Evolutionary conservation across 53 echinoderm and acorn worm genomes (phyloP).

Genomic region (Echinarachnius parma): DNA sequence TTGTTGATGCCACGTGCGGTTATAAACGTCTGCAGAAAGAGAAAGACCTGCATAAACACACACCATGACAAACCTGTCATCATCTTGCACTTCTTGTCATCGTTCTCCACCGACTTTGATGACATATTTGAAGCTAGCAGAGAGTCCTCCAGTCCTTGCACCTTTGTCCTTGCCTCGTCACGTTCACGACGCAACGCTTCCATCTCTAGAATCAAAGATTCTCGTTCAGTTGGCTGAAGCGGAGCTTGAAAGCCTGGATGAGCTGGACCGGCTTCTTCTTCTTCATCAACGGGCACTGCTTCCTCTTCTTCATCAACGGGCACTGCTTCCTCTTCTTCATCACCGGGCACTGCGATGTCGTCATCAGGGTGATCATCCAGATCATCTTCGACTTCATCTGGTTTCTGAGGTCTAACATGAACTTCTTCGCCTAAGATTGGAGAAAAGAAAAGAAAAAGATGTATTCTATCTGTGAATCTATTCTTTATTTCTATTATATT

Average conservation of each 20-base stretch:
- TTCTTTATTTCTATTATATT: too few relatives aligned
- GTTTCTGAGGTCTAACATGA: not conserved
- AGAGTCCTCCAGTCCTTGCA: slow-evolving; percentile 2
- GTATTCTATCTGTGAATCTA: too few relatives aligned
- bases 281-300: not conserved
- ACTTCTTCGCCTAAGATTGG: slow-evolving; percentile 10
- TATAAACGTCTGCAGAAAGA: slow-evolving; percentile 17
- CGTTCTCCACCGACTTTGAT: slow-evolving; percentile 6
- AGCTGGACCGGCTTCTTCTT: not conserved
- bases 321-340: not conserved
- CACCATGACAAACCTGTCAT: slow-evolving; percentile 36
- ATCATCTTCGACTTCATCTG: not conserved
- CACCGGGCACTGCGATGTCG: not conserved
- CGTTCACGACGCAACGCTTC: slow-evolving; percentile 10
- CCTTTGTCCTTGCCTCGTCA: not conserved
- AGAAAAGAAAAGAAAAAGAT: slow-evolving; percentile 9
- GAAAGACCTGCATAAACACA: slow-evolving; percentile 27
- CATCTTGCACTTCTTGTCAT: slow-evolving; percentile 35
- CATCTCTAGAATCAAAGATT: slow-evolving; percentile 4
- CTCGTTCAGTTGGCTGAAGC: not conserved
- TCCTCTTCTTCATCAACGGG: not conserved
- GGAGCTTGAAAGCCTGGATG: not conserved
- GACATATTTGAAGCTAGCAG: slow-evolving; percentile 6
- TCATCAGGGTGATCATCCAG: not conserved
- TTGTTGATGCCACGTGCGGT: slow-evolving; percentile 1